Evolutionary conservation across 2,797 vertebrate species (phyloP), one percentile per base, ranked within the genome.

Genomic region (Numenius phaeopus): DNA sequence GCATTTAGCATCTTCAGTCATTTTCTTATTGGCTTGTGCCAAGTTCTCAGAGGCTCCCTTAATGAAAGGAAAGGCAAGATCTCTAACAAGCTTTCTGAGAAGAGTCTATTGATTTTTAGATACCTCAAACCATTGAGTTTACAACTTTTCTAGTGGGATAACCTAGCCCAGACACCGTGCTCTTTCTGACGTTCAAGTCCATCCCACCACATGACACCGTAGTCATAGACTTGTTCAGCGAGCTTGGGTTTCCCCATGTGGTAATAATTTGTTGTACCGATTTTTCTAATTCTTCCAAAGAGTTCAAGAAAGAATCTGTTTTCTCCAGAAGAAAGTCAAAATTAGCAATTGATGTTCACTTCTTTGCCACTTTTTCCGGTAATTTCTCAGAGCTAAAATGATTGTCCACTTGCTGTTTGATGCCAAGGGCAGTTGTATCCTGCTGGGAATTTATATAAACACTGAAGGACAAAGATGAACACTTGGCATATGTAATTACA

Each of bases 281-380:
- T 78, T 90, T 79, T 94, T 78, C 80, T 69, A 37, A 30, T 75
- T 81, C 49, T 91, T 79, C 83, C 15, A 14, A 55, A 76, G 62
- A 49, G 32, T 49, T 86, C 24, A 50, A 76, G 64, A 47, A 66
- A 62, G 24, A 75, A 57, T 52, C 37, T 61, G 29, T 76, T 78
- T 80, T 83, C 72, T 90, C 57, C 81, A 88, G 49, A 89, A 92
- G 37, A 89, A 62, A 54, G 52, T 65, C 29, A 93, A 78, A 94
- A 78, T 89, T 47, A 90, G 47, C 46, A 78, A 78, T 27, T 78
- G 47, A 58, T 81, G 6, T 67, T 88, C 57, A 23, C 8, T 81
- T 88, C 26, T n/a, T 91, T 91, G 72, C 40, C 58, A 57, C 57
- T 95, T 93, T 92, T 75, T 71, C 61, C 3, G 0, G 27, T 67